phyloP scores from a whole-genome alignment of 2,797 vertebrate genomes.

The Poeciliopsis presidionis region DNA sequence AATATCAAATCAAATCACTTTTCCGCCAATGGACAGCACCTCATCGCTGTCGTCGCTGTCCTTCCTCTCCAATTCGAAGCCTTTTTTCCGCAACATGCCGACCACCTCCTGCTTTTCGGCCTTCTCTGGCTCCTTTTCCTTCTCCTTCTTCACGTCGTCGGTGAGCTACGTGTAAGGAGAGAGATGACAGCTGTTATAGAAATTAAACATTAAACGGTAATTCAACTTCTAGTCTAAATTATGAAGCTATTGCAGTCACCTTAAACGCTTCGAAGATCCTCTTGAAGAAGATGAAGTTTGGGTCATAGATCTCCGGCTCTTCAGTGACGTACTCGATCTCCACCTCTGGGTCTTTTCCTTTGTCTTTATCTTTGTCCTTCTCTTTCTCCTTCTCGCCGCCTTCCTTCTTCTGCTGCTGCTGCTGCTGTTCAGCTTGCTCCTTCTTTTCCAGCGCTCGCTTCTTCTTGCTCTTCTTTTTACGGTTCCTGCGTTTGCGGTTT shows the following conservation, averaged over 20 bases:
- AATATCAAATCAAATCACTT: neutral
- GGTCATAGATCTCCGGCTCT: conserved; percentile 92
- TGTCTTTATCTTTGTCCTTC: conserved; percentile 70
- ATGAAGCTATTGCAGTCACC: conserved; percentile 68
- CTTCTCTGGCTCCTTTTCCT: conserved; percentile 93
- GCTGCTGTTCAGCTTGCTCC: conserved; percentile 77
- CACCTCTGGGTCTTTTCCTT: conserved; percentile 81
- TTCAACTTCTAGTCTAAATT: neutral
- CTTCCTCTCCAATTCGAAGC: conserved; percentile 88
- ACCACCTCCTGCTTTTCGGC: conserved; percentile 82
- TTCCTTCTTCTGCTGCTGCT: conserved; percentile 34
- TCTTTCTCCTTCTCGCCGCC: conserved; percentile 68
- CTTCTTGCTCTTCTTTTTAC: conserved; percentile 90
- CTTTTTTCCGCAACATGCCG: conserved; percentile 85
- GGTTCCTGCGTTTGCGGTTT: conserved; percentile 88
- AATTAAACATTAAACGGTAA: neutral
- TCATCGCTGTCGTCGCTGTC: conserved; percentile 92
- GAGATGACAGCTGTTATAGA: rapidly evolving
- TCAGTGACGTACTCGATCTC: conserved; percentile 93
- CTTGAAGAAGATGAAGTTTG: conserved; percentile 94
- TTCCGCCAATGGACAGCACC: conserved; percentile 34
- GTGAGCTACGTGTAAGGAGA: conserved; percentile 79
- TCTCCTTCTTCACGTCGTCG: conserved; percentile 92
- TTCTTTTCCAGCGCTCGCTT: conserved; percentile 76
- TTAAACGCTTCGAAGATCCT: conserved; percentile 94